Base-by-base conservation (phyloP, 2,113 vertebrate genomes). In the Aleadryas rufinucha region DNA sequence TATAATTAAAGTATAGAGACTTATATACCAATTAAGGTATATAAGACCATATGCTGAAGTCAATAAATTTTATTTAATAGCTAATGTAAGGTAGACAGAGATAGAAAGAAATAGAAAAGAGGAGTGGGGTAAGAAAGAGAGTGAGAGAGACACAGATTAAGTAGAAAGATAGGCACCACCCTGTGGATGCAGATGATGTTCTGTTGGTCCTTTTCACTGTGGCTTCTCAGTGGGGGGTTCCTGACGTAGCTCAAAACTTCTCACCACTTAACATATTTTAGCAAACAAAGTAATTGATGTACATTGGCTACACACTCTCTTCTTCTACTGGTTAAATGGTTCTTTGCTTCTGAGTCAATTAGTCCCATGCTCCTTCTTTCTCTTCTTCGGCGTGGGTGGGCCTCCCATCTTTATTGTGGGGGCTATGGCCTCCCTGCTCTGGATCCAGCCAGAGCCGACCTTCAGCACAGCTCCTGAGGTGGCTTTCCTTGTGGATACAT, bases 351-450 rank as follows among this genome's bases (percentile, higher is more conserved):
- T 27, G 6, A 28, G 35, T 12, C 18, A 56, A 18, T 49, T 27
- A 49, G 9, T 41, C 13, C 9, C 12, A 4, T 42, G 21, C 37
- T 50, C 26, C 42, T 7, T 65, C 10, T 16, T 42, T 57, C 50
- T 72, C 17, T 42, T 27, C 39, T 50, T 16, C 28, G 11, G 21
- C 12, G 37, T 28, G 12, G 16, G 12, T 37, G 31, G 22, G 15
- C 8, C 26, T 64, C 66, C 22, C 8, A 16, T 74, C 27, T 65
- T 49, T 22, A 23, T 27, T 57, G 1, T 7, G 6, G 18, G 39
- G 6, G 3, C 13, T 42, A 10, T 19, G 11, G 9, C 11, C 14
- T 31, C 9, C 3, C 9, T 0, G 0, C 17, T 65, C 42, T 49
- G 18, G 8, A 50, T 31, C 5, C 35, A 64, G 21, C 12, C 15